Percentiles rank a stretch among this genome's conserved stretches.
These are phyloP conservation scores for Eulemur rufifrons DNA, from an alignment of 2,113 vertebrate genomes.

Conservation along the genomic window DNA sequence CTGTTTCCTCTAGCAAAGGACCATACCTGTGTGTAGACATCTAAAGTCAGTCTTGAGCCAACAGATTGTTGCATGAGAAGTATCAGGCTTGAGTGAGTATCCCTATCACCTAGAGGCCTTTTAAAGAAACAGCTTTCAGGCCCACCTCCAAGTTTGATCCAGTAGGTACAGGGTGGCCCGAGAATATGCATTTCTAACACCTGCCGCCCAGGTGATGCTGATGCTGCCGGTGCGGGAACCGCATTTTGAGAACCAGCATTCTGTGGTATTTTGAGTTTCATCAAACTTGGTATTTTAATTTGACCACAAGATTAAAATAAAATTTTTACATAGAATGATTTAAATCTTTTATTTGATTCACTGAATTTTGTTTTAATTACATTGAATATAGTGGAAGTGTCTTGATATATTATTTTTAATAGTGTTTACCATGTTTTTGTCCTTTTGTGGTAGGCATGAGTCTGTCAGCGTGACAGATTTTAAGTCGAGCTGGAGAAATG, in stretches of 20 bases:
- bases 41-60: neutral
- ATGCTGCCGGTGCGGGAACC: neutral
- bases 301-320: neutral
- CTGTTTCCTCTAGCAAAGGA: neutral
- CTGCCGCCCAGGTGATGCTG: neutral
- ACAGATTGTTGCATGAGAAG: neutral
- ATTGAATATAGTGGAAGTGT: neutral
- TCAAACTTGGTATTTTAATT: neutral
- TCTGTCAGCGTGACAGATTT: slow-evolving; percentile 93
- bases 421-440: neutral
- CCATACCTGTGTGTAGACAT: neutral
- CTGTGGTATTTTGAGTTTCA: neutral
- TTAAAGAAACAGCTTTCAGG: neutral
- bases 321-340: neutral
- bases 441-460: slow-evolving; percentile 82
- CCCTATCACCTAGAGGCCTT: neutral
- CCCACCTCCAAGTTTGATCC: neutral
- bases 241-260: neutral
- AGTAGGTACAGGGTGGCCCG: neutral
- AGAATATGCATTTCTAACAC: neutral
- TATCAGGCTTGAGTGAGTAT: neutral
- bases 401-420: neutral
- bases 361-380: neutral
- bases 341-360: neutral
- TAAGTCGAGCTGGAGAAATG: slow-evolving; percentile 94